These are phyloP conservation scores for Lutraria rhynchaena DNA, from an alignment of 1,140 invertebrate genomes.

Conservation along the genomic window DNA sequence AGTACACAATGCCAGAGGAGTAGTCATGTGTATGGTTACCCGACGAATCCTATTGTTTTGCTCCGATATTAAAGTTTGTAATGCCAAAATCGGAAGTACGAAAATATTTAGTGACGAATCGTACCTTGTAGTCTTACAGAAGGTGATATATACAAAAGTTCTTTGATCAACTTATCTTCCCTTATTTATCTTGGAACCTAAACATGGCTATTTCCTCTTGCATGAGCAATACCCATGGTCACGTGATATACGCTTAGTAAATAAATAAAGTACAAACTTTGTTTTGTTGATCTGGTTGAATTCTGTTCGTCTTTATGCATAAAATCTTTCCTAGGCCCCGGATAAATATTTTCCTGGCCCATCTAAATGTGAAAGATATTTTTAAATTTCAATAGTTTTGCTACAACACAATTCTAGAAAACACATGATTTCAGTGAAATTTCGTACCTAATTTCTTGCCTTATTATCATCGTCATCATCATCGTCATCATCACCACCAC, in stretches of 20 bases:
- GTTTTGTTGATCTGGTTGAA: neutral
- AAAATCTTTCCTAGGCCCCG: conserved; percentile 22
- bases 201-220: neutral
- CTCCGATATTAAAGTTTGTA: no score
- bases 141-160: neutral
- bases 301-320: conserved; percentile 35
- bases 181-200: neutral
- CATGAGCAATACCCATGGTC: neutral
- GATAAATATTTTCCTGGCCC: conserved; percentile 6
- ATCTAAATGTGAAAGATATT: conserved; percentile 23
- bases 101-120: no score
- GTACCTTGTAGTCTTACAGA: neutral
- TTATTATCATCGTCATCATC: neutral
- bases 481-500: neutral
- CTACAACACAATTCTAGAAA: neutral
- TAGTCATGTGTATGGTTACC: no score
- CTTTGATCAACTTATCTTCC: neutral
- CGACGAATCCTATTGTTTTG: no score
- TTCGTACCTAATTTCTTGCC: neutral
- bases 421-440: neutral
- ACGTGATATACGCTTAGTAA: neutral
- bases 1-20: no score
- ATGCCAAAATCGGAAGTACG: no score
- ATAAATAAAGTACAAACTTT: neutral
- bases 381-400: neutral